phyloP scores from a whole-genome alignment of 2,888 invertebrate genomes.

The Cerastis rubricosa region DNA sequence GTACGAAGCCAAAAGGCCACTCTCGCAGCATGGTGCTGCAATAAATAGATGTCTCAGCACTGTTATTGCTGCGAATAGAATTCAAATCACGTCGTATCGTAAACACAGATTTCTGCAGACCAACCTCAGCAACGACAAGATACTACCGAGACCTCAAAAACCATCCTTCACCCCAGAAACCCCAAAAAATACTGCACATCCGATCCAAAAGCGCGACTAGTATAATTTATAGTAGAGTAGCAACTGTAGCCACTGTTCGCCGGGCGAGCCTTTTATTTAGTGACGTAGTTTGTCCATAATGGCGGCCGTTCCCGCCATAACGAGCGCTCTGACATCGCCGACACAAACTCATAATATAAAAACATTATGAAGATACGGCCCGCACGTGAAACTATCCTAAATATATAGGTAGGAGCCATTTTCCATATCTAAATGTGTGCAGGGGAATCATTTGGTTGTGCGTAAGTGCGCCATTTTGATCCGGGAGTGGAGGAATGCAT shows the following conservation, averaged over 20 bases:
- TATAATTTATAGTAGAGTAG: conserved; percentile 59
- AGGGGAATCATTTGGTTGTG: conserved; percentile 55
- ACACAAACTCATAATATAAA: conserved; percentile 67
- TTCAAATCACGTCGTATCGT: not conserved
- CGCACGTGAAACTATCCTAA: conserved; percentile 55
- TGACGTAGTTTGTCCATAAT: conserved; percentile 75
- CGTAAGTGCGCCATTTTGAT: conserved; percentile 52
- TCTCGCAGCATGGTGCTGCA: too few species aligned
- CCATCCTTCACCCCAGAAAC: conserved; percentile 21
- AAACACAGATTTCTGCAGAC: not conserved
- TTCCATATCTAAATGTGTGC: conserved; percentile 63
- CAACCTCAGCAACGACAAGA: not conserved
- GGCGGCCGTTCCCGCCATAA: conserved; percentile 71
- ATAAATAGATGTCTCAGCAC: not conserved
- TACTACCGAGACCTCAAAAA: not conserved
- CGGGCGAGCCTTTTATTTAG: conserved; percentile 74
- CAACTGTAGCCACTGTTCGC: conserved; percentile 50
- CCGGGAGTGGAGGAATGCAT: conserved; percentile 46
- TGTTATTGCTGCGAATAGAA: conserved; percentile 2
- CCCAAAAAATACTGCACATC: conserved; percentile 44
- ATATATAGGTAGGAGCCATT: conserved; percentile 63
- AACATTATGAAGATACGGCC: conserved; percentile 63
- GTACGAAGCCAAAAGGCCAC: too few species aligned
- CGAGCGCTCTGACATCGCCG: conserved; percentile 66
- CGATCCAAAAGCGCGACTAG: conserved; percentile 52